phyloP scores from a whole-genome alignment of 2,888 invertebrate genomes.

The Pediacus dermestoides region DNA sequence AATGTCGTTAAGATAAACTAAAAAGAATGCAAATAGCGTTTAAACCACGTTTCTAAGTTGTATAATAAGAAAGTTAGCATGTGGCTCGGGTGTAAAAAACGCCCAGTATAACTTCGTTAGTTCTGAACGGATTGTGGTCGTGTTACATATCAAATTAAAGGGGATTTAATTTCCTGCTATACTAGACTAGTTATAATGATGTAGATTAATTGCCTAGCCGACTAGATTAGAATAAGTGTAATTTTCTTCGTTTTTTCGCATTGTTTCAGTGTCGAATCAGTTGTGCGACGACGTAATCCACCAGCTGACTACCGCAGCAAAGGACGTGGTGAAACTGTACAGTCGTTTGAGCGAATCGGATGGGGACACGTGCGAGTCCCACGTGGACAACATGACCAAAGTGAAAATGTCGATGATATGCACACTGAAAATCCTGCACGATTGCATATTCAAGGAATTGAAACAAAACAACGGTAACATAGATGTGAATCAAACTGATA shows the following conservation, averaged over 20 bases:
- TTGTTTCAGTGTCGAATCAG: slow-evolving; percentile 57
- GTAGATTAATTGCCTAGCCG: too few species aligned
- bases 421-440: slow-evolving; percentile 57
- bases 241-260: slow-evolving; percentile 6
- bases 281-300: slow-evolving; percentile 58
- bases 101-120: too few species aligned
- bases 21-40: too few species aligned
- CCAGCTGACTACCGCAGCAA: slow-evolving; percentile 62
- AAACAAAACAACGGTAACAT: slow-evolving; percentile 44
- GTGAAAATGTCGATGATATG: slow-evolving; percentile 56
- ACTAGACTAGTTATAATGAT: too few species aligned
- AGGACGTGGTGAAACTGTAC: slow-evolving; percentile 69
- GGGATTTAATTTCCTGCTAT: neutral
- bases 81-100: too few species aligned
- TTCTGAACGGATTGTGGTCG: too few species aligned
- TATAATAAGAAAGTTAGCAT: too few species aligned
- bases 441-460: slow-evolving; percentile 47
- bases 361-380: slow-evolving; percentile 30
- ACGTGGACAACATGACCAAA: slow-evolving; percentile 47
- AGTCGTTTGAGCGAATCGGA: slow-evolving; percentile 52
- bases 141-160: too few species aligned
- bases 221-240: too few species aligned
- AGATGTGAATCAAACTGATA: slow-evolving; percentile 51
- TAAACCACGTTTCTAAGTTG: too few species aligned
- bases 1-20: too few species aligned